Conservation (phyloP, 1,140 invertebrate species). For the Habropoda laboriosa region DNA sequence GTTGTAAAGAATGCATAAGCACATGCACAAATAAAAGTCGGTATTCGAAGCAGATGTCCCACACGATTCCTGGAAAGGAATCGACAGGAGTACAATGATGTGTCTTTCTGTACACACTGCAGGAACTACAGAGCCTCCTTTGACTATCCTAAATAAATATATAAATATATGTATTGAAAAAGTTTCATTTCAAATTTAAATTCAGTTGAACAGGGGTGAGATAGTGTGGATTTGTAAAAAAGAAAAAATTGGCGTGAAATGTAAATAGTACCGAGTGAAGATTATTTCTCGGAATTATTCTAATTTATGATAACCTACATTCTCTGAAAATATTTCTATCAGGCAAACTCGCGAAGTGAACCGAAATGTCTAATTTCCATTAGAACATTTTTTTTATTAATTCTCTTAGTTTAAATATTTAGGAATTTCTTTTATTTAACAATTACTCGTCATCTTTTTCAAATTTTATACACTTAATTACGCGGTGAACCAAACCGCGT, state of each 20-base stretch:
- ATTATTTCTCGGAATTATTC: too few species aligned
- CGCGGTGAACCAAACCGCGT: too few species aligned
- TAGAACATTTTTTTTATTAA: too few species aligned
- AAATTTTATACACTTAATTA: too few species aligned
- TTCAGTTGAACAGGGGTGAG: background rate
- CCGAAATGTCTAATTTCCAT: too few species aligned
- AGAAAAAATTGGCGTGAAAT: slow-evolving; percentile 17
- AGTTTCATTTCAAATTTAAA: background rate
- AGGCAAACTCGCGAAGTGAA: too few species aligned
- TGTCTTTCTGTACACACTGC: slow-evolving; percentile 3
- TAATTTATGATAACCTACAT: background rate
- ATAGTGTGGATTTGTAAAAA: background rate
- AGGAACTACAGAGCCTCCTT: slow-evolving; percentile 36
- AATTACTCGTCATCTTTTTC: too few species aligned
- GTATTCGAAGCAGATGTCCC: slow-evolving; percentile 62
- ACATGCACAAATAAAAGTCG: slow-evolving; percentile 32
- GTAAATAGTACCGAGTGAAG: background rate
- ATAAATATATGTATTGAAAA: slow-evolving; percentile 15
- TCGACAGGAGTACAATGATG: slow-evolving; percentile 48
- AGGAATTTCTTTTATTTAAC: too few species aligned
- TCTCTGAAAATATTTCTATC: too few species aligned
- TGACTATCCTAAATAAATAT: slow-evolving; percentile 42
- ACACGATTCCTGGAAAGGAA: slow-evolving; percentile 62
- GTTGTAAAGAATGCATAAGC: slow-evolving; percentile 7
- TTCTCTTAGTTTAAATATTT: too few species aligned